Percentiles rank a stretch among this genome's conserved stretches.
These are phyloP conservation scores for Hippopotamus amphibius DNA, from an alignment of 2,113 vertebrate species.

Conservation along the genomic window DNA sequence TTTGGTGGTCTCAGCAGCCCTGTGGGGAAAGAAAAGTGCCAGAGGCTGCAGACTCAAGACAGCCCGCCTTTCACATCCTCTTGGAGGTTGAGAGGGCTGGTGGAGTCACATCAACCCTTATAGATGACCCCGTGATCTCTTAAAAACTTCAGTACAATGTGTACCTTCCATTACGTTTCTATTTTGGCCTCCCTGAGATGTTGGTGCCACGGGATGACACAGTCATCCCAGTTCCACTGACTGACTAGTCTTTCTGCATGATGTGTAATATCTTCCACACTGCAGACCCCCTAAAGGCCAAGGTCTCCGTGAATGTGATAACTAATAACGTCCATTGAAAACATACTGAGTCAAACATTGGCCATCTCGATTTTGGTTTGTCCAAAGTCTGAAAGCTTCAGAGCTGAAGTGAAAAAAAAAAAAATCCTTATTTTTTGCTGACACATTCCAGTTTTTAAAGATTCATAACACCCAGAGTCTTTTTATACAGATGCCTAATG, in stretches of 20 bases:
- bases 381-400: conserved; percentile 28
- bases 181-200: not conserved
- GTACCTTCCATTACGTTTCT: not conserved
- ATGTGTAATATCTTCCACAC: not conserved
- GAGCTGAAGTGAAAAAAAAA: not conserved
- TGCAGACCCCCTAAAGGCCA: not conserved
- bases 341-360: not conserved
- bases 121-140: not conserved
- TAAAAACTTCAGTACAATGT: not conserved
- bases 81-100: not conserved
- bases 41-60: not conserved
- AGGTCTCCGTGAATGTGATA: not conserved
- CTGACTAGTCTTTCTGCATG: not conserved
- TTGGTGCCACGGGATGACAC: not conserved
- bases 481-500: not conserved
- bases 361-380: not conserved
- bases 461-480: not conserved
- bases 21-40: not conserved
- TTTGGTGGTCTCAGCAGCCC: not conserved
- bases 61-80: not conserved
- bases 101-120: not conserved
- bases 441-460: conserved; percentile 34
- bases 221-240: not conserved
- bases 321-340: not conserved
- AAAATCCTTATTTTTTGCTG: not conserved